Conservation (phyloP, 2,113 vertebrate genomes). For the Chelonoidis abingdonii region DNA sequence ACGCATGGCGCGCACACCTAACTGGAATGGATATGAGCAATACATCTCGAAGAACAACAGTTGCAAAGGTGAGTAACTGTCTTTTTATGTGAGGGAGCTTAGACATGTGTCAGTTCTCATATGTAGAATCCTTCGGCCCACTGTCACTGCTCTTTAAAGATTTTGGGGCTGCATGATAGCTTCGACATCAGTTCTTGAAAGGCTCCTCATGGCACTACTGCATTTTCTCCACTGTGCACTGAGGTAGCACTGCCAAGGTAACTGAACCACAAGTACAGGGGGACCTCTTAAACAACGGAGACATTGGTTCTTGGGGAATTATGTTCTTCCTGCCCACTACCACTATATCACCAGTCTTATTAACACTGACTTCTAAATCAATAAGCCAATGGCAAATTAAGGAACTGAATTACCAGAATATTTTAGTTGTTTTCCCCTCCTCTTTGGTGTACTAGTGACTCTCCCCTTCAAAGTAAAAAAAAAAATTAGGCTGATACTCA, state of each 20-base stretch:
- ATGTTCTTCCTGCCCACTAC: background rate
- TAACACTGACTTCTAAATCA: background rate
- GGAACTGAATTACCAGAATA: background rate
- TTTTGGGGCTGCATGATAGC: background rate
- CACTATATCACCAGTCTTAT: background rate
- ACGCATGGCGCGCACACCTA: too few relatives aligned
- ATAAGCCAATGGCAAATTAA: background rate
- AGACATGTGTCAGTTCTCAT: background rate
- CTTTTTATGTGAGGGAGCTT: background rate
- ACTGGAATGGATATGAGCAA: too few relatives aligned
- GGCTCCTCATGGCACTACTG: background rate
- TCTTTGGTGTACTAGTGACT: background rate
- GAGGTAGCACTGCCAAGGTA: background rate
- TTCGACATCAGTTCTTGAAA: background rate
- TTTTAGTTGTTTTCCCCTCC: background rate
- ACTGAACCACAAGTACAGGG: background rate
- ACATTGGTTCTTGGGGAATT: background rate
- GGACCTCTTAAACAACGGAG: background rate
- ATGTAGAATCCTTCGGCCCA: background rate
- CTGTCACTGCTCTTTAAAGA: background rate
- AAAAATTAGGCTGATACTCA: background rate
- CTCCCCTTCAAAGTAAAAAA: background rate
- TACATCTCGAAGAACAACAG: too few relatives aligned
- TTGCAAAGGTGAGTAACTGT: too few relatives aligned
- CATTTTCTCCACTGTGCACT: background rate